A percentile compares a stretch with the other conserved stretches of the same genome.
phyloP scores from a whole-genome alignment of 2,113 vertebrate species.

The Gulo gulo region DNA sequence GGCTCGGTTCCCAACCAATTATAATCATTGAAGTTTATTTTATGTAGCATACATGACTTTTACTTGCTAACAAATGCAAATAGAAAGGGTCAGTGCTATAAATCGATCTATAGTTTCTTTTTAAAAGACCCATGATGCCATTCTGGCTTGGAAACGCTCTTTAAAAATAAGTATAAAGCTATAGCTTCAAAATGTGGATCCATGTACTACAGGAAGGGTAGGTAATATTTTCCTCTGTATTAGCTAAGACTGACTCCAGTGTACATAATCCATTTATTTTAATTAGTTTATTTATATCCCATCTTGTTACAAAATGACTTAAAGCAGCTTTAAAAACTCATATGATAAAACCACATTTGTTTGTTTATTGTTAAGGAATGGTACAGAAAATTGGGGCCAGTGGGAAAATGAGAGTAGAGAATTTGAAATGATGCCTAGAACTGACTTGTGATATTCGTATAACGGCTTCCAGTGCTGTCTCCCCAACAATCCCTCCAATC shows the following conservation, averaged over 20 bases:
- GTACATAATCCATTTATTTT: neutral
- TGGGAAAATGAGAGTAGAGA: neutral
- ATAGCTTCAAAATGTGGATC: neutral
- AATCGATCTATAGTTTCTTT: constrained; percentile 7
- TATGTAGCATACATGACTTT: neutral
- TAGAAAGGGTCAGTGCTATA: neutral
- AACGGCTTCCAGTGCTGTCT: neutral
- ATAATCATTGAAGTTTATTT: constrained; percentile 17
- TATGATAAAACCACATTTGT: neutral
- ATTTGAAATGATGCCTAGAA: neutral
- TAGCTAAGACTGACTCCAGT: neutral
- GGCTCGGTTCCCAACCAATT: neutral
- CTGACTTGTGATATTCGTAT: neutral
- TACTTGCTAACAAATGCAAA: neutral
- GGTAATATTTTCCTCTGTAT: neutral
- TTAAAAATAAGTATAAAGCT: constrained; percentile 35
- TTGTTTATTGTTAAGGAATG: neutral
- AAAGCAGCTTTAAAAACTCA: constrained; percentile 8
- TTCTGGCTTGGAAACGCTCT: constrained; percentile 40
- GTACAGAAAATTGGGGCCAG: neutral
- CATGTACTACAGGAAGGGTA: neutral
- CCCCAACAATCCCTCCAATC: neutral
- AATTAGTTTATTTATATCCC: neutral
- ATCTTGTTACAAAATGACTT: constrained; percentile 2
- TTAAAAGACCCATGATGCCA: neutral